Conservation (phyloP, 2,888 invertebrate species). For the Idaea aversata region DNA sequence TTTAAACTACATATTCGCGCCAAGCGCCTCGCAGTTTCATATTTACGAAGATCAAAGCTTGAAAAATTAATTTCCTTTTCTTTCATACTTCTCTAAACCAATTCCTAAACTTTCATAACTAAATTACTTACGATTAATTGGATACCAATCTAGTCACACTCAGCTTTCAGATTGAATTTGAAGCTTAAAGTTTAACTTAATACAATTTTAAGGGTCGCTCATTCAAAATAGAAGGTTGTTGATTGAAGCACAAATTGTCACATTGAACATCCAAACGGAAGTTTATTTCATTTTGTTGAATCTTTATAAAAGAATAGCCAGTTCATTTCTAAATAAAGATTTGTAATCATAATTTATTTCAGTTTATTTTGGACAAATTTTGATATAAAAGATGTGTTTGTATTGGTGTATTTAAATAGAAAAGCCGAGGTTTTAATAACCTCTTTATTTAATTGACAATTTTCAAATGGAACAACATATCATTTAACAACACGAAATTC, state of each 20-base stretch:
- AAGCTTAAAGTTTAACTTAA: constrained; percentile 10
- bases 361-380: neutral
- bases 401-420: no score
- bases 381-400: neutral
- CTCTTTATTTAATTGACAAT: no score
- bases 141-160: neutral
- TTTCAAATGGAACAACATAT: no score
- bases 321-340: neutral
- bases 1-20: no score
- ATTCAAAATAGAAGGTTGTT: constrained; percentile 6
- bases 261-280: constrained; percentile 8
- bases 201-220: constrained; percentile 13
- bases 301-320: neutral
- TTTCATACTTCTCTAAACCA: neutral
- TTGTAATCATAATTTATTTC: neutral
- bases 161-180: neutral
- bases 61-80: neutral
- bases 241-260: constrained; percentile 8
- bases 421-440: no score
- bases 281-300: neutral
- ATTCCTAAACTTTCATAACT: constrained; percentile 7
- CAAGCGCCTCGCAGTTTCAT: neutral
- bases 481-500: no score
- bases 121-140: constrained; percentile 21
- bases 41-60: neutral